These are phyloP conservation scores for Leptoclinus maculatus DNA, from an alignment of 2,797 vertebrate genomes.

Conservation along the genomic window DNA sequence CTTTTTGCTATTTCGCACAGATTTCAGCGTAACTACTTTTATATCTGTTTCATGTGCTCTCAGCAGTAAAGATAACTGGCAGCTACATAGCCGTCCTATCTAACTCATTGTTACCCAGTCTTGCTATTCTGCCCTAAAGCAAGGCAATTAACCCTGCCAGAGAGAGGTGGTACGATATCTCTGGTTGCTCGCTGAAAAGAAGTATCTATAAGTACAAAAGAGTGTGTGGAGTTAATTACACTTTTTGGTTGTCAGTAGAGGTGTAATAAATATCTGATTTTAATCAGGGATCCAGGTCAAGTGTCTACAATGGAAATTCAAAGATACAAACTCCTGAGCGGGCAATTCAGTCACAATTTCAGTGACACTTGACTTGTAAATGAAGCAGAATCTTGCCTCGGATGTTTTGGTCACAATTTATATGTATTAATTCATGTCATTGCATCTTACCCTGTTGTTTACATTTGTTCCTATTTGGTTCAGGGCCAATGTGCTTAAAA, in stretches of 20 bases:
- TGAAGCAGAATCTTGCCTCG: slow-evolving; percentile 6
- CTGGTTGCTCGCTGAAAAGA: not conserved
- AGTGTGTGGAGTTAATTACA: slow-evolving; percentile 66
- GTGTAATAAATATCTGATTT: slow-evolving; percentile 68
- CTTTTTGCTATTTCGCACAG: slow-evolving; percentile 36
- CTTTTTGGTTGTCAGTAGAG: slow-evolving; percentile 48
- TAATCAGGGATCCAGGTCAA: slow-evolving; percentile 61
- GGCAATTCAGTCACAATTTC: slow-evolving; percentile 29
- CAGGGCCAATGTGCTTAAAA: slow-evolving; percentile 8
- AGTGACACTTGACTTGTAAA: slow-evolving; percentile 29
- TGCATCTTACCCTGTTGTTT: not conserved
- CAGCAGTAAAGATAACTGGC: slow-evolving; percentile 62
- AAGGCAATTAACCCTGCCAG: slow-evolving; percentile 69
- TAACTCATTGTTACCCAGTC: slow-evolving; percentile 51
- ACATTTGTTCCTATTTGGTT: slow-evolving; percentile 29
- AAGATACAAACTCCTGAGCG: slow-evolving; percentile 41
- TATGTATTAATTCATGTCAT: slow-evolving; percentile 13
- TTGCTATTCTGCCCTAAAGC: slow-evolving; percentile 58
- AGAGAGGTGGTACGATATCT: slow-evolving; percentile 55
- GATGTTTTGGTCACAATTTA: slow-evolving; percentile 20
- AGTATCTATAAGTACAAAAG: slow-evolving; percentile 31
- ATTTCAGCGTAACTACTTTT: slow-evolving; percentile 33
- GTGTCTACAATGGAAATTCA: slow-evolving; percentile 49
- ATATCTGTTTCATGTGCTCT: slow-evolving; percentile 58
- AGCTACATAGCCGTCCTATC: slow-evolving; percentile 44